Percentiles rank a stretch among this genome's conserved stretches.
These are phyloP conservation scores for Taurulus bubalis DNA, from an alignment of 2,113 vertebrate genomes.

Conservation along the genomic window DNA sequence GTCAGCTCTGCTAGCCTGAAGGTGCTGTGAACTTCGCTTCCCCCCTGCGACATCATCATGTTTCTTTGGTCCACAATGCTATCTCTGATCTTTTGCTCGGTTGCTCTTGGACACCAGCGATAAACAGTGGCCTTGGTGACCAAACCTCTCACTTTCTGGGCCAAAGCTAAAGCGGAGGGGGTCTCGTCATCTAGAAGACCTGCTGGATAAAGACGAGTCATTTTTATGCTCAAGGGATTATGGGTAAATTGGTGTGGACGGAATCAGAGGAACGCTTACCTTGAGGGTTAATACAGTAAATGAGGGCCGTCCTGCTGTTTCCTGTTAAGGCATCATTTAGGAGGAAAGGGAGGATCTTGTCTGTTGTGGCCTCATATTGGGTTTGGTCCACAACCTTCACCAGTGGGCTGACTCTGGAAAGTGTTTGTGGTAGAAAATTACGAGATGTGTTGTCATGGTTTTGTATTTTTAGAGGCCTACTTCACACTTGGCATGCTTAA, in stretches of 20 bases:
- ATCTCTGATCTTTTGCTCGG: conserved; percentile 52
- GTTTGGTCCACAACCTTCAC: conserved; percentile 63
- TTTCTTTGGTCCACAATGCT: conserved; percentile 73
- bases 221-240: not conserved
- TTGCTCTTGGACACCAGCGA: conserved; percentile 78
- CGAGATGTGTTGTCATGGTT: not conserved
- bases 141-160: conserved; percentile 64
- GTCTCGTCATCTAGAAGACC: conserved; percentile 66
- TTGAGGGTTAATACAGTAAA: conserved; percentile 71
- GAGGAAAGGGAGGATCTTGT: conserved; percentile 59
- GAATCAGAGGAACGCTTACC: conserved; percentile 37
- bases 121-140: conserved; percentile 70
- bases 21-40: conserved; percentile 50
- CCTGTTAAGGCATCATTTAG: conserved; percentile 66
- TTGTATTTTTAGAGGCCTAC: not conserved
- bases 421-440: not conserved
- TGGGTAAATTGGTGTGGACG: not conserved
- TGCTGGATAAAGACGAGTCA: conserved; percentile 1
- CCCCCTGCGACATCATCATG: conserved; percentile 70
- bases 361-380: conserved; percentile 18
- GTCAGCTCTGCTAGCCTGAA: conserved; percentile 78
- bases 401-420: conserved; percentile 75
- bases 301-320: conserved; percentile 61
- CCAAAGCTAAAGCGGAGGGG: conserved; percentile 66
- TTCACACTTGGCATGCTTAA: not conserved